phyloP scores from a whole-genome alignment of 2,797 vertebrate species.

The Cirrhinus mrigala region DNA sequence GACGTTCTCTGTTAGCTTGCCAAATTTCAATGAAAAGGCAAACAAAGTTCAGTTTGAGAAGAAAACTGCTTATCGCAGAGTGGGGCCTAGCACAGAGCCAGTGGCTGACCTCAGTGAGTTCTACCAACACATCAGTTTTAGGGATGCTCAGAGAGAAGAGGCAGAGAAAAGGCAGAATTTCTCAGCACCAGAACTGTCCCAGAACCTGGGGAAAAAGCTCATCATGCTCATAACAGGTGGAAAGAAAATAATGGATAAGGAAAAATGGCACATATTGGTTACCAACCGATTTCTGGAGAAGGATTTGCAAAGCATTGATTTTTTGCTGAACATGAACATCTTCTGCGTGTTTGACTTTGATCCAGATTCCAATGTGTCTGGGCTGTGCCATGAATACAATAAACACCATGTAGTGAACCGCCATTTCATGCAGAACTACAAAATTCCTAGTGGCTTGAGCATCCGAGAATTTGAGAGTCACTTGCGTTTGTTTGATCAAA shows the following conservation, averaged over 20 bases:
- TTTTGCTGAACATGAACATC: slow-evolving; percentile 81
- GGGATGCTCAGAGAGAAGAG: slow-evolving; percentile 77
- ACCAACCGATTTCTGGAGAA: slow-evolving; percentile 79
- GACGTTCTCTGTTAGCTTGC: slow-evolving; percentile 76
- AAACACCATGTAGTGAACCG: slow-evolving; percentile 76
- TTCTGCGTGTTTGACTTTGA: slow-evolving; percentile 89
- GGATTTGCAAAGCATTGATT: slow-evolving; percentile 75
- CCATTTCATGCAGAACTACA: slow-evolving; percentile 82
- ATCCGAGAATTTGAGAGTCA: slow-evolving; percentile 70
- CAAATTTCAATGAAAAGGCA: slow-evolving; percentile 76
- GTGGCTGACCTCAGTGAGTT: slow-evolving; percentile 74
- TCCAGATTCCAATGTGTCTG: slow-evolving; percentile 79
- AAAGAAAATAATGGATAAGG: slow-evolving; percentile 81
- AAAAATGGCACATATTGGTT: slow-evolving; percentile 82
- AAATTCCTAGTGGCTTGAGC: slow-evolving; percentile 64
- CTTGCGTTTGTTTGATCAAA: slow-evolving; percentile 81
- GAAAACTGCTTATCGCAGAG: slow-evolving; percentile 69
- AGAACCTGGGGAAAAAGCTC: slow-evolving; percentile 82
- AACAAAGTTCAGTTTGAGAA: slow-evolving; percentile 78
- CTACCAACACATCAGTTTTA: slow-evolving; percentile 66
- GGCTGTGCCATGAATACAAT: slow-evolving; percentile 79
- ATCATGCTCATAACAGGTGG: slow-evolving; percentile 77
- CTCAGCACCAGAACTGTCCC: slow-evolving; percentile 50
- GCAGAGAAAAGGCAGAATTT: slow-evolving; percentile 72
- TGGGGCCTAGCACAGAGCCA: slow-evolving; percentile 81